These are phyloP conservation scores for Coenonympha arcania DNA, from an alignment of 2,888 invertebrate genomes.

Conservation along the genomic window DNA sequence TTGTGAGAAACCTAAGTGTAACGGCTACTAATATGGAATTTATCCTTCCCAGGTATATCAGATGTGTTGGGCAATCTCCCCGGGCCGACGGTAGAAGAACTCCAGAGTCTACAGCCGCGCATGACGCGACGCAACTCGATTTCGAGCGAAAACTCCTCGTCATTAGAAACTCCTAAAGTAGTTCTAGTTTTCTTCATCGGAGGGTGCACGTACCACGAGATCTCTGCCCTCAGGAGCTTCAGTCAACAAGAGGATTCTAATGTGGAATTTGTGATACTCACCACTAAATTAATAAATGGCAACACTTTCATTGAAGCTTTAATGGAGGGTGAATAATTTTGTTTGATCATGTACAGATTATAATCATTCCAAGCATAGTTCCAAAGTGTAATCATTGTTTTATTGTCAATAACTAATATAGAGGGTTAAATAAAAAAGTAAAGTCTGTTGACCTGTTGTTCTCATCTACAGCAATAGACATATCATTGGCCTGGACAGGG, in stretches of 20 bases:
- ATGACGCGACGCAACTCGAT: slow-evolving; percentile 74
- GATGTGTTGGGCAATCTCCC: slow-evolving; percentile 89
- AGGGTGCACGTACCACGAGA: slow-evolving; percentile 97
- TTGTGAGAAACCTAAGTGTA: no score
- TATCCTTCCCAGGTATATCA: slow-evolving; percentile 76
- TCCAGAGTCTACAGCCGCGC: slow-evolving; percentile 74
- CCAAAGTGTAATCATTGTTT: no score
- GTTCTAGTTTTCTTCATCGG: slow-evolving; percentile 96
- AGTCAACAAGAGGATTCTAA: slow-evolving; percentile 85
- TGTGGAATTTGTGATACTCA: slow-evolving; percentile 91
- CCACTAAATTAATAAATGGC: slow-evolving; percentile 94
- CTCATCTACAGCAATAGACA: no score
- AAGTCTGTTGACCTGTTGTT: no score
- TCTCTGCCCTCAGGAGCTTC: slow-evolving; percentile 82
- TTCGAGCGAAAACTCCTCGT: slow-evolving; percentile 73
- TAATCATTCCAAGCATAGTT: background rate
- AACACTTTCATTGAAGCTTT: slow-evolving; percentile 86
- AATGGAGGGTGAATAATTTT: slow-evolving; percentile 67
- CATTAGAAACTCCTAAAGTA: slow-evolving; percentile 77
- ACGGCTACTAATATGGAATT: background rate
- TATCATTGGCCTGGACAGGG: no score
- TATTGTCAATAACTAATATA: no score
- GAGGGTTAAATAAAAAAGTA: no score
- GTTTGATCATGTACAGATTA: background rate
- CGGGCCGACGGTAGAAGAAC: slow-evolving; percentile 81